These are phyloP conservation scores for Asarcornis scutulata DNA, from an alignment of 2,113 vertebrate genomes.

Conservation along the genomic window DNA sequence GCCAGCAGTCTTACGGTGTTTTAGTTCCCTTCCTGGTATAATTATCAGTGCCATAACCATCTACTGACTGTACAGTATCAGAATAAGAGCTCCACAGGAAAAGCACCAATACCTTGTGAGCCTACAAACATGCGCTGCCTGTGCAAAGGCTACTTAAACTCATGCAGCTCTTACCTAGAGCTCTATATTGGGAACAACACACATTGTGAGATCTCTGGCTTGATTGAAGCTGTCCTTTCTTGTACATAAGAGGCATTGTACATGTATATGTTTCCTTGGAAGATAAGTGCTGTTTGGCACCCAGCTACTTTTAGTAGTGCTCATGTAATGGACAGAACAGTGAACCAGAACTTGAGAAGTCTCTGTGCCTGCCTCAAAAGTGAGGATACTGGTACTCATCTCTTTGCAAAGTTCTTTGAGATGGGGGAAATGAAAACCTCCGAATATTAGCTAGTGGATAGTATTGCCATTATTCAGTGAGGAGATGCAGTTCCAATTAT, in stretches of 20 bases:
- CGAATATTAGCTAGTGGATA: background rate
- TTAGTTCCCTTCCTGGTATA: background rate
- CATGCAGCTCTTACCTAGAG: background rate
- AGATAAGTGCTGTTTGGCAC: background rate
- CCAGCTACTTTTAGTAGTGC: background rate
- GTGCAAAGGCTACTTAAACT: background rate
- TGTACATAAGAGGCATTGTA: fast-evolving
- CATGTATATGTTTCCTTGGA: background rate
- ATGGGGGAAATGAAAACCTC: background rate
- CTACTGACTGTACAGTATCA: background rate
- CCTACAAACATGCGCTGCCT: fast-evolving
- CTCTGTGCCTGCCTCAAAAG: background rate
- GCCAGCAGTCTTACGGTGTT: background rate
- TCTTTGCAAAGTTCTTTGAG: background rate
- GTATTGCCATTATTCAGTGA: background rate
- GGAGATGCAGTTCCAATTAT: background rate
- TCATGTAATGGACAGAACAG: background rate
- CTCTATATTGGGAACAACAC: fast-evolving
- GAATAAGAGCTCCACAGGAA: background rate
- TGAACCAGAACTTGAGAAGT: background rate
- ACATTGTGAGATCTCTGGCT: fast-evolving
- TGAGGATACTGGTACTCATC: background rate
- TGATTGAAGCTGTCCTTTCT: background rate
- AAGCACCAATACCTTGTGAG: background rate
- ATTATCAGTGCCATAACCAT: background rate